A percentile compares a stretch with the other conserved stretches of the same genome.
Evolutionary conservation across 2,113 vertebrate species (phyloP).

Genomic region (Recurvirostra avosetta): DNA sequence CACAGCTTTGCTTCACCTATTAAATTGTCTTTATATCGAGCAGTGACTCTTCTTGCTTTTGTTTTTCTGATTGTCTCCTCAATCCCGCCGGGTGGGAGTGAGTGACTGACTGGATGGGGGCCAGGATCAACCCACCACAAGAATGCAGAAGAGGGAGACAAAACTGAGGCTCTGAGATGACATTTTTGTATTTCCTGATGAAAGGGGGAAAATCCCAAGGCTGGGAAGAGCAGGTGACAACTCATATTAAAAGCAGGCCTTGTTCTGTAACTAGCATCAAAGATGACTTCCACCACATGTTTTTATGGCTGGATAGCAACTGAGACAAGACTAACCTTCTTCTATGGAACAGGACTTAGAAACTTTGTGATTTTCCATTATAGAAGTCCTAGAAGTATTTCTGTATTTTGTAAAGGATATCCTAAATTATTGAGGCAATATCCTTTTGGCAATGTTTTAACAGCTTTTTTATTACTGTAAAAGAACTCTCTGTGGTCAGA

Average conservation of each 20-base stretch:
- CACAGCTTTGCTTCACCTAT: background rate
- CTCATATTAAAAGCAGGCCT: background rate
- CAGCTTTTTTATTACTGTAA: background rate
- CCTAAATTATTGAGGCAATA: constrained; percentile 51
- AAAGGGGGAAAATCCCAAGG: background rate
- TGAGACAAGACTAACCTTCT: background rate
- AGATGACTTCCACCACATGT: background rate
- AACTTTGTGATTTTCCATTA: constrained; percentile 4
- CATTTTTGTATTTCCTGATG: background rate
- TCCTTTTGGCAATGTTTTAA: background rate
- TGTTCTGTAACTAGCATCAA: background rate
- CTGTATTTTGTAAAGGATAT: background rate
- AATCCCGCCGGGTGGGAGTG: accelerated
- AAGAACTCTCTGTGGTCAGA: background rate
- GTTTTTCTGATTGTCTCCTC: background rate
- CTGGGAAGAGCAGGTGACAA: background rate
- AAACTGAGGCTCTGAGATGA: background rate
- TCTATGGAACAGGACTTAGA: background rate
- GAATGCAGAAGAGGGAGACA: background rate
- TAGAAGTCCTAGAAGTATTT: background rate
- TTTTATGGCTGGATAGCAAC: background rate
- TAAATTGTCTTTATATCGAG: background rate
- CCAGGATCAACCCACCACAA: background rate
- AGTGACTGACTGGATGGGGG: accelerated
- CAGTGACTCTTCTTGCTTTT: background rate